Evolutionary conservation across 1,140 invertebrate genomes (phyloP), one percentile per base, ranked within the genome.

Genomic region (Drosophila sp.): DNA sequence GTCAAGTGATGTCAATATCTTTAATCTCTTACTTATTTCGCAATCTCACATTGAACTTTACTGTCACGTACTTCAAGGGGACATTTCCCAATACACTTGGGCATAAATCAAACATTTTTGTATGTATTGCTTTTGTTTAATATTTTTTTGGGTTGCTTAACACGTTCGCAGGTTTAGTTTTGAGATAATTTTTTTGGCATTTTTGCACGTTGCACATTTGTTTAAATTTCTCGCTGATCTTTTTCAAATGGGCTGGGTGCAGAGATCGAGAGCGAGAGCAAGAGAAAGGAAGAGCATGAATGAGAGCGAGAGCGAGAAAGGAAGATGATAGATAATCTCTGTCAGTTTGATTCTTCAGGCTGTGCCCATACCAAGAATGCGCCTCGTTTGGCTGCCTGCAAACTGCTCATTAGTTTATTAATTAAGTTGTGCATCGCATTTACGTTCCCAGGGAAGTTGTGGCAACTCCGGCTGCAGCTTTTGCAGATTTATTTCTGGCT

Each of bases 371-470:
- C 38, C 29, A 11, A 36, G 40, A 41, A 41, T 50, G 38, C 29
- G 45, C 34, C 75, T 63, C 43, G 81, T 59, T 62, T 53, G 48
- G 58, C 54, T 46, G 76, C 29, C 66, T 70, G 79, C 83, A 83
- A 87, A 83, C 84, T 89, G 83, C 83, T 89, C 83, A 89, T 89
- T 89, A 89, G 84, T 89, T 89, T 89, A 89, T 89, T 89, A 89
- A 89, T 89, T 89, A 89, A 89, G 83, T 89, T 89, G 83, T 89
- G 83, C 66, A 48, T 41, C 57, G 38, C 66, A 57, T 21, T 72
- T 61, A 41, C 27, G 53, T 72, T 87, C 69, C 72, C 83, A 87
- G 59, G 58, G 59, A 48, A 32, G 63, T 32, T 65, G 53, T 13
- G 21, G 46, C 27, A 50, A 50, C 25, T 50, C 36, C 40, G 14